phyloP scores from a whole-genome alignment of 2,888 invertebrate species.

The Cerceris rybyensis region DNA sequence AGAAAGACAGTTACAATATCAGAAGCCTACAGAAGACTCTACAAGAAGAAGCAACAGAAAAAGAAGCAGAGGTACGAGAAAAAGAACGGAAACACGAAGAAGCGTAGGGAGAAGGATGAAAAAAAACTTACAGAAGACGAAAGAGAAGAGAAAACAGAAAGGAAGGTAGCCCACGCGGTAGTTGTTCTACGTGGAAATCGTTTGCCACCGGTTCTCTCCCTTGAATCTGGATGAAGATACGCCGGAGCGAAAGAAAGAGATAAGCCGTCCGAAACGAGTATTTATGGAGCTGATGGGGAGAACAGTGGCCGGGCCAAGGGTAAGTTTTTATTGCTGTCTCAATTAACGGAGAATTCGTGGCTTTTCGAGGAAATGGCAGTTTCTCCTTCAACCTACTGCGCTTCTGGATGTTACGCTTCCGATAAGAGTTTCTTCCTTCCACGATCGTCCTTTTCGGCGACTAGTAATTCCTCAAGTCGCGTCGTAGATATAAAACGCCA shows the following conservation, averaged over 20 bases:
- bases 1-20: no score
- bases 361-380: not conserved
- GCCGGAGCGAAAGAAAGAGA: constrained; percentile 34
- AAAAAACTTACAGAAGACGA: not conserved
- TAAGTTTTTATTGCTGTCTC: constrained; percentile 47
- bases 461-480: no score
- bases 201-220: constrained; percentile 17
- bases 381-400: not conserved
- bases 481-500: no score
- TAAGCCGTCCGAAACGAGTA: constrained; percentile 24
- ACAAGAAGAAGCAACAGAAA: no score
- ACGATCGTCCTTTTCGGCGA: no score
- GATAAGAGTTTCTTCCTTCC: no score
- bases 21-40: no score
- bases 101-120: no score
- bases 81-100: no score
- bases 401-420: not conserved
- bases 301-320: constrained; percentile 20
- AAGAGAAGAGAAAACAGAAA: no score
- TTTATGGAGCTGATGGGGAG: constrained; percentile 46
- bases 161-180: not conserved
- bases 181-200: constrained; percentile 25
- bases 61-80: no score
- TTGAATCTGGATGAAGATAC: constrained; percentile 47
- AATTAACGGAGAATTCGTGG: constrained; percentile 60